Base-by-base conservation (phyloP, 2,113 vertebrate genomes). In the Pleuronectes platessa region DNA sequence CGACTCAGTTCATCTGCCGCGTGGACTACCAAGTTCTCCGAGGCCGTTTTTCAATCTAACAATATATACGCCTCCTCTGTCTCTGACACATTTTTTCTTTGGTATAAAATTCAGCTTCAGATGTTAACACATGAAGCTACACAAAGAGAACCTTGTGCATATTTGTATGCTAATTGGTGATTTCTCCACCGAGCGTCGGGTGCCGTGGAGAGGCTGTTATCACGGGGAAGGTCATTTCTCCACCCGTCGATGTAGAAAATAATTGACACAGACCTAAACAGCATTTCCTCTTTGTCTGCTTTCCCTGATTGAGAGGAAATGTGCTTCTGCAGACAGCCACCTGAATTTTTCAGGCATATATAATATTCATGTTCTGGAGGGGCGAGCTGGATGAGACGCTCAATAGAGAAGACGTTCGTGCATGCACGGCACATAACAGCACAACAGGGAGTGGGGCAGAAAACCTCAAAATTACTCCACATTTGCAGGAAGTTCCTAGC, bases 131-230 rank as follows among this genome's bases (percentile, higher is more conserved):
- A 47, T 3, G 23, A 40, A 66, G 64, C 69, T 73, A 17, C 42
- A 55, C 55, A 37, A 53, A 81, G 56, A 42, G 58, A 74, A 83
- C 65, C 62, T 68, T 60, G 31, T 58, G 31, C 56, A 47, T 60
- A 65, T 77, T 71, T 87, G 60, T 78, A 71, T 84, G 68, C 71
- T 89, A 88, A 88, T 91, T 86, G 82, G 65, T 55, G 72, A 78
- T 80, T 81, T 86, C 61, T 71, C 47, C 47, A 2, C 74, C 49
- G 24, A 17, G 59, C 62, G 71, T 24, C 8, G 54, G 58, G 15
- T 40, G 67, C 40, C 12, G 55, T 14, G 17, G 81, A 83, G 74
- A 81, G 47, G 61, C 31, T 74, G 71, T 74, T 85, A 85, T 82
- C 74, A 76, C 64, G 23, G 26, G 53, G 74, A 71, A 86, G 72